phyloP scores from a whole-genome alignment of 53 echinoderm and acorn worm genomes.

The Echinarachnius parma region DNA sequence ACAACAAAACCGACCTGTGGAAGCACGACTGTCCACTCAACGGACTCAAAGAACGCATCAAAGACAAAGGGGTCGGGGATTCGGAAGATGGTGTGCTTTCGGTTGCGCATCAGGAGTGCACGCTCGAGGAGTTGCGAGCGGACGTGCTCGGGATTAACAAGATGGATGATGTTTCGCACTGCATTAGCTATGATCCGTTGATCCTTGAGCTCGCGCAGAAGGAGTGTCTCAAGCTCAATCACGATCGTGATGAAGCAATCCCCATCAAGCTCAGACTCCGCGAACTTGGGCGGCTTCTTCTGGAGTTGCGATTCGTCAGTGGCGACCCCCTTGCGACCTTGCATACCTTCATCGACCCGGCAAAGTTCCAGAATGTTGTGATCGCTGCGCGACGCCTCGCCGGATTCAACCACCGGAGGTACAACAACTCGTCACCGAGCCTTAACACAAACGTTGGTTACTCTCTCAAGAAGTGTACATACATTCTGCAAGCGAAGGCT shows the following conservation, averaged over 20 bases:
- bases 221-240: slow-evolving; percentile 60
- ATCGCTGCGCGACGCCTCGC: slow-evolving; percentile 55
- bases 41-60: neutral
- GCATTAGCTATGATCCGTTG: slow-evolving; percentile 60
- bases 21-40: slow-evolving; percentile 59
- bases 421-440: slow-evolving; percentile 51
- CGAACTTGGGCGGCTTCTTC: slow-evolving; percentile 59
- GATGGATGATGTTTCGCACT: slow-evolving; percentile 56
- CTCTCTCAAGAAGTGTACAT: slow-evolving; percentile 57
- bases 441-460: slow-evolving; percentile 65
- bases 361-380: slow-evolving; percentile 53
- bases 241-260: slow-evolving; percentile 60
- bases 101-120: slow-evolving; percentile 34
- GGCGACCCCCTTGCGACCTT: slow-evolving; percentile 55
- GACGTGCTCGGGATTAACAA: slow-evolving; percentile 55
- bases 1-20: slow-evolving; percentile 44
- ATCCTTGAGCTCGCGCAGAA: slow-evolving; percentile 63
- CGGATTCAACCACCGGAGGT: slow-evolving; percentile 52
- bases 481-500: slow-evolving; percentile 55
- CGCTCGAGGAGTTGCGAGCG: slow-evolving; percentile 23
- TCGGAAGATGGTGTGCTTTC: slow-evolving; percentile 26
- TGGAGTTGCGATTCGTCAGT: slow-evolving; percentile 42
- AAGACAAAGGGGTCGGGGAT: neutral
- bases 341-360: slow-evolving; percentile 51
- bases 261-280: slow-evolving; percentile 61